Conservation (phyloP, 1,140 invertebrate species). For the Acromyrmex heyeri region DNA sequence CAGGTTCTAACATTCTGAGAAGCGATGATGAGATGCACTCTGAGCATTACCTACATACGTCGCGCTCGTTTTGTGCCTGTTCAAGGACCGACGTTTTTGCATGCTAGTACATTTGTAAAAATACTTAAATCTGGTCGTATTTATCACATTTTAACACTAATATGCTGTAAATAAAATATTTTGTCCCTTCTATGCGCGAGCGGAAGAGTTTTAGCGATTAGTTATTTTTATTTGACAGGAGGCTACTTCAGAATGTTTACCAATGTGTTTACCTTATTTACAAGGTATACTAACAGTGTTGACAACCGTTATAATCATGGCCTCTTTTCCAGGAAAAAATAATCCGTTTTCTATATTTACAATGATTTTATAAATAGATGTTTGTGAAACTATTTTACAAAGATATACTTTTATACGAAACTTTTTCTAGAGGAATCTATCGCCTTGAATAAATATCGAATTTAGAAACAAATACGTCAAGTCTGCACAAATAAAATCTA, state of each 20-base stretch:
- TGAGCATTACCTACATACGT: not conserved
- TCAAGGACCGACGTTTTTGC: constrained; percentile 12
- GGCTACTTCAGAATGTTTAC: constrained; percentile 25
- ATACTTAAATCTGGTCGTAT: constrained; percentile 49
- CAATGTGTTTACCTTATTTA: constrained; percentile 2
- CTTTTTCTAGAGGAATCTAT: constrained; percentile 24
- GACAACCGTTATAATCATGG: not conserved
- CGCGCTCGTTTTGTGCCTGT: constrained; percentile 13
- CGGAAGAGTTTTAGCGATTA: constrained; percentile 15
- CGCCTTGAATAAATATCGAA: constrained; percentile 9
- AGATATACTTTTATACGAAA: constrained; percentile 41
- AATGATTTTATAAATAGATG: constrained; percentile 5
- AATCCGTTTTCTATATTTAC: constrained; percentile 22
- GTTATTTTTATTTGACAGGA: constrained; percentile 21
- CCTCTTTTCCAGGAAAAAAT: not conserved
- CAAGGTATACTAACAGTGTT: not conserved
- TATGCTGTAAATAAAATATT: constrained; percentile 67
- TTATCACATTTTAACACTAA: constrained; percentile 48
- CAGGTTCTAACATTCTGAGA: constrained; percentile 11
- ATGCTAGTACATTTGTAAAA: constrained; percentile 67
- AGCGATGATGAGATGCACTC: constrained; percentile 4
- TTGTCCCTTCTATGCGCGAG: not conserved
- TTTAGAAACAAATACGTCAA: constrained; percentile 4
- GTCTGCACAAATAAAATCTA: constrained; percentile 10
- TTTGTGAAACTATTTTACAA: constrained; percentile 15